These are phyloP conservation scores for Sphaeramia orbicularis DNA, from an alignment of 2,797 vertebrate genomes.

Conservation along the genomic window DNA sequence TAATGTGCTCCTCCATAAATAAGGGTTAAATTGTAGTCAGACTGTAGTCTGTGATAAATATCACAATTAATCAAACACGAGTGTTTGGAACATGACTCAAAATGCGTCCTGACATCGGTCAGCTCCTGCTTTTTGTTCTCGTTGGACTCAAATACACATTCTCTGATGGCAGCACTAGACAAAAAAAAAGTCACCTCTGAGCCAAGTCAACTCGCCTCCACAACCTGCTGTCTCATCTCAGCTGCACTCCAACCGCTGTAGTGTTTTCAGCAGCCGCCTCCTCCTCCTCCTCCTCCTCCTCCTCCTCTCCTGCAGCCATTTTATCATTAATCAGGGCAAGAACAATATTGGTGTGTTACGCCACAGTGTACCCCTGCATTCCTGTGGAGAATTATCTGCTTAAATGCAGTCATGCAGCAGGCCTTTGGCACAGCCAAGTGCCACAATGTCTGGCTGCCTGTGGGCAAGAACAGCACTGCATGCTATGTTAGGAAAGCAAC, in stretches of 20 bases:
- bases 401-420: slow-evolving; percentile 76
- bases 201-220: slow-evolving; percentile 7
- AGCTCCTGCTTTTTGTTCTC: slow-evolving; percentile 10
- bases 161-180: slow-evolving; percentile 16
- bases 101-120: background rate
- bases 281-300: slow-evolving; percentile 29
- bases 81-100: slow-evolving; percentile 24
- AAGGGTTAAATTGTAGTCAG: slow-evolving; percentile 3
- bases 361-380: slow-evolving; percentile 71
- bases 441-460: slow-evolving; percentile 63
- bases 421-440: slow-evolving; percentile 70
- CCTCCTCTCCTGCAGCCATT: slow-evolving; percentile 21
- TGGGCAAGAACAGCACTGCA: slow-evolving; percentile 38
- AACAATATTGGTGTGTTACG: slow-evolving; percentile 54
- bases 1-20: slow-evolving; percentile 33
- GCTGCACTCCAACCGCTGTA: slow-evolving; percentile 4
- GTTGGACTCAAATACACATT: slow-evolving; percentile 19
- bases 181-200: background rate
- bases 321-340: slow-evolving; percentile 62
- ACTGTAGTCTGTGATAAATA: slow-evolving; percentile 17
- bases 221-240: slow-evolving; percentile 32
- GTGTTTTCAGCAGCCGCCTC: slow-evolving; percentile 11
- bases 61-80: slow-evolving; percentile 36
- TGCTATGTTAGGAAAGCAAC: slow-evolving; percentile 1
- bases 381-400: slow-evolving; percentile 72